Conservation (phyloP, 2,888 invertebrate genomes). For the Acheta domesticus region DNA sequence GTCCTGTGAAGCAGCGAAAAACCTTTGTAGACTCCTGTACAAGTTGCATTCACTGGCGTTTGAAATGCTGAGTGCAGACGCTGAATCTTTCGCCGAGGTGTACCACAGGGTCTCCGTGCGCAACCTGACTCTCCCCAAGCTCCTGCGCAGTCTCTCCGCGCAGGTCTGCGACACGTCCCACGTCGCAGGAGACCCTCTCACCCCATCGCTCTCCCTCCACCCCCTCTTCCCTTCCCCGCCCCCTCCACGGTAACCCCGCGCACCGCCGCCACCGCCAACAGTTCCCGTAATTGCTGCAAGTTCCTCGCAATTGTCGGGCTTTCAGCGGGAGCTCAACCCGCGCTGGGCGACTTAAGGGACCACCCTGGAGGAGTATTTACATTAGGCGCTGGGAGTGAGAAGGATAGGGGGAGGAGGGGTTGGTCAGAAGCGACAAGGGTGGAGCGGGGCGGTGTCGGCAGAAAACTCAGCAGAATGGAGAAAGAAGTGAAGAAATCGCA, state of each 20-base stretch:
- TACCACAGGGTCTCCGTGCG: too few relatives aligned
- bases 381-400: background rate
- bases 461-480: too few relatives aligned
- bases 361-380: background rate
- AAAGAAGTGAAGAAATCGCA: too few relatives aligned
- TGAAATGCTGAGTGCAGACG: too few relatives aligned
- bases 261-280: background rate
- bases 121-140: background rate
- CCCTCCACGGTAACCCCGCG: background rate
- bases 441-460: too few relatives aligned
- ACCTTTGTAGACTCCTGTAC: too few relatives aligned
- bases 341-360: background rate
- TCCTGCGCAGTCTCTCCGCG: background rate
- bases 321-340: background rate
- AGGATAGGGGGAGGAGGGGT: too few relatives aligned
- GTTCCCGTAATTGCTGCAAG: slow-evolving; percentile 6
- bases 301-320: slow-evolving; percentile 1
- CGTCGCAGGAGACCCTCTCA: too few relatives aligned
- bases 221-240: background rate
- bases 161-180: background rate
- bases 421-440: too few relatives aligned
- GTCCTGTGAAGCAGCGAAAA: too few relatives aligned
- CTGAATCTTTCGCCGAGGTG: too few relatives aligned
- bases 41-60: too few relatives aligned
- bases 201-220: background rate